Evolutionary conservation across 2,888 invertebrate genomes (phyloP), one percentile per base, ranked within the genome.

Genomic region (Tuberolachnus salignus): DNA sequence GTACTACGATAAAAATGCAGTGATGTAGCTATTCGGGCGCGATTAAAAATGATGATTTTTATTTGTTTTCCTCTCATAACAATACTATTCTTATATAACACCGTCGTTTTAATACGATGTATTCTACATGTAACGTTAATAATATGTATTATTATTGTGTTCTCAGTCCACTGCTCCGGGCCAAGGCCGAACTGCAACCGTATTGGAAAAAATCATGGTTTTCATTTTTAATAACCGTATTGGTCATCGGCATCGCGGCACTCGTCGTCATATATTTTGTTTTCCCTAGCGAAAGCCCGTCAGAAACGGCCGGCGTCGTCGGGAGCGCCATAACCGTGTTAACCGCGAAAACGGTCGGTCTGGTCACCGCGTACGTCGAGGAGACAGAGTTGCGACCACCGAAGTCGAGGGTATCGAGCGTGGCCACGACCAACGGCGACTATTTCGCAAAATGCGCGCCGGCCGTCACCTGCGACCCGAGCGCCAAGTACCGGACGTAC

Each of bases 401-500:
- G 2, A n/a, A 2, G 11, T 49, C n/a, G 14, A 19, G 73, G 8
- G n/a, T 73, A 11, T 14, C n/a, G 9, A 64, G 63, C 16, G 44
- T 53, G 1, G 73, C 73, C 3, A 73, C 75, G 13, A 66, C 69
- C 3, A 78, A 78, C n/a, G 67, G 34, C 0, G 78, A 78, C 16
- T 78, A 67, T 11, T 78, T 78, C 51, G 6, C 23, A 16, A 51
- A 49, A 59, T 78, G 78, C 19, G 57, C 78, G 0, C 78, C 78
- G 1, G 0, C 2, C 3, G 78, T 78, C 16, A 34, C 88, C 19
- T 89, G 89, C 81, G 85, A 86, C n/a, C 55, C 66, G 11, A 44
- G 78, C 44, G 82, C 81, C 81, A 82, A 81, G 75, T 91, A 89
- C 84, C 86, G 90, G 57, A 87, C 88, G 1, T 85, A 88, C 81